These are phyloP conservation scores for Gnathonemus longibarbis DNA, from an alignment of 2,113 vertebrate species.

Conservation along the genomic window DNA sequence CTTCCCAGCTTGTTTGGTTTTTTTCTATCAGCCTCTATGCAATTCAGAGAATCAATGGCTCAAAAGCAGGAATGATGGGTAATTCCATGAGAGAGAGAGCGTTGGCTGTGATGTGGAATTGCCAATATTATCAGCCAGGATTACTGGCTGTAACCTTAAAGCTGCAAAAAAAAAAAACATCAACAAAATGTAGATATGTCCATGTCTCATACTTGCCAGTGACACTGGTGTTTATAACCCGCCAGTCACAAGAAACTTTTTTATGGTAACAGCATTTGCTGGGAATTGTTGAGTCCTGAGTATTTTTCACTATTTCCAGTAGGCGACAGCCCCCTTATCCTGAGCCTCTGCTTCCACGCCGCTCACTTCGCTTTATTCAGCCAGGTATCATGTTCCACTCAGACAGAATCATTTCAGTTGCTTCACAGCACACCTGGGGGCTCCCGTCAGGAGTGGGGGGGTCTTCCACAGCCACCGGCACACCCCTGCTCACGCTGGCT, in stretches of 20 bases:
- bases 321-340: background rate
- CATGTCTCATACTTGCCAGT: background rate
- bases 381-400: background rate
- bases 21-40: conserved; percentile 56
- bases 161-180: conserved; percentile 1
- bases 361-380: background rate
- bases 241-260: background rate
- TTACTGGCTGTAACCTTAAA: background rate
- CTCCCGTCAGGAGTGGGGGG: background rate
- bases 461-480: background rate
- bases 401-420: background rate
- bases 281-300: background rate
- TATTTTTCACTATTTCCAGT: background rate
- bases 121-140: background rate
- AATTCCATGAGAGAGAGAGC: background rate
- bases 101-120: background rate
- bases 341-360: background rate
- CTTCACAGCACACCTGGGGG: background rate
- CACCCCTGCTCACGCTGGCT: background rate
- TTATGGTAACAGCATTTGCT: background rate
- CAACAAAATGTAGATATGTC: background rate
- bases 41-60: conserved; percentile 47
- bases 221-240: background rate
- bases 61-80: conserved; percentile 21
- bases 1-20: conserved; percentile 30